Percentiles rank a stretch among this genome's conserved stretches.
These are phyloP conservation scores for Netelia melanura DNA, from an alignment of 2,888 invertebrate genomes.

Conservation along the genomic window DNA sequence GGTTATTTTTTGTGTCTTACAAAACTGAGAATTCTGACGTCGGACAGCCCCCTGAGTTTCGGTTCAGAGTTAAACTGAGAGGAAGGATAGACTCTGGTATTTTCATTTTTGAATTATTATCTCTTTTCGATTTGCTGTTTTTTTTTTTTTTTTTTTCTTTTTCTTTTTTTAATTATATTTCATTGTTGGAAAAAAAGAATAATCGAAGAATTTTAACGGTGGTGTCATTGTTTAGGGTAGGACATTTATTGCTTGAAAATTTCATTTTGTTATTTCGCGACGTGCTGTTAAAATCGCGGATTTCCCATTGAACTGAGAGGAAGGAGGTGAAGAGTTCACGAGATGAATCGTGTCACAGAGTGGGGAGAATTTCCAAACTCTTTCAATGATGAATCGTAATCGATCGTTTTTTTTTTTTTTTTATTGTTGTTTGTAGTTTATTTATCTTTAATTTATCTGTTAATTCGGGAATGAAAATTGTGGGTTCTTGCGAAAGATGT, in stretches of 20 bases:
- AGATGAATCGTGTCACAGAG: slow-evolving; percentile 78
- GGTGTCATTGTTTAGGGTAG: slow-evolving; percentile 13
- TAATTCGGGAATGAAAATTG: slow-evolving; percentile 14
- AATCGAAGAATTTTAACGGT: background rate
- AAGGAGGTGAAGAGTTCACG: slow-evolving; percentile 76
- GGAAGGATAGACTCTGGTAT: slow-evolving; percentile 46
- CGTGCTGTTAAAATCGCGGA: background rate
- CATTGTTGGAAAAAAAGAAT: background rate
- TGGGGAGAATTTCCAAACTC: slow-evolving; percentile 63
- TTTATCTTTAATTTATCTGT: slow-evolving; percentile 48
- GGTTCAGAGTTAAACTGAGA: slow-evolving; percentile 43
- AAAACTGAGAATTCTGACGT: background rate
- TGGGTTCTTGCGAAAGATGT: no score
- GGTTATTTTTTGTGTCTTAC: background rate
- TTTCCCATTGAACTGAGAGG: slow-evolving; percentile 82
- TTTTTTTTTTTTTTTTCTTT: background rate
- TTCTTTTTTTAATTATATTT: background rate
- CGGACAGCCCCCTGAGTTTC: background rate
- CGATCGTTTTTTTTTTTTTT: slow-evolving; percentile 68
- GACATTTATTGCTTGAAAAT: slow-evolving; percentile 8
- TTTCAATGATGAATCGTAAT: slow-evolving; percentile 68
- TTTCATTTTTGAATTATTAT: background rate
- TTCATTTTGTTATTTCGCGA: slow-evolving; percentile 74
- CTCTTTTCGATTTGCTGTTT: slow-evolving; percentile 1
- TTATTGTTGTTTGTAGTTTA: slow-evolving; percentile 27